Evolutionary conservation across 2,113 vertebrate genomes (phyloP), one percentile per base, ranked within the genome.

Genomic region (Oreochromis niloticus): DNA sequence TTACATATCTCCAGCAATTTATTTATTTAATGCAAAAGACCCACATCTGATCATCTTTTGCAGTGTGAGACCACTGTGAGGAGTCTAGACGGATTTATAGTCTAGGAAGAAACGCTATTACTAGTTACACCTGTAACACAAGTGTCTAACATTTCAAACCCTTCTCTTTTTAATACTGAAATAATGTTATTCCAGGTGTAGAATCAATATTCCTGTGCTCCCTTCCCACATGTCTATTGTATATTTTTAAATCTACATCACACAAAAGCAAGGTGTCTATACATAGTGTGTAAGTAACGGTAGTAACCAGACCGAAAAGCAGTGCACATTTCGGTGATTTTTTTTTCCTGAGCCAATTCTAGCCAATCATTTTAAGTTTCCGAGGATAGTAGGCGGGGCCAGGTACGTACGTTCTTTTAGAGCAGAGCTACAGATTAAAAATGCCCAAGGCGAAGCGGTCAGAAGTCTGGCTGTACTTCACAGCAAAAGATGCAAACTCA

Each of bases 91-190:
- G 2, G 61, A 83, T 78, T 68, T 89, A 75, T 79, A 66, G 85
- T 86, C 36, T 41, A 81, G 68, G 22, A 32, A 87, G 68, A 86
- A 93, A 91, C 85, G 50, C 61, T 88, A 63, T 86, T 89, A 61
- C 5, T 61, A 34, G 30, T 4, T 61, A 14, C 43, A 30, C 52
- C 61, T 36, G 82, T 56, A 75, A 57, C 46, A 34, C 30, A 46
- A 59, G 8, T 22, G n/a, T 41, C 32, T 75, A 32, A 19, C 56
- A 75, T 75, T 75, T 48, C 7, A 6, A 27, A 78, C 55, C 22
- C 66, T 34, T 4, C 43, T 73, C 22, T 19, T 22, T 19, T 43
- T 34, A 82, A 73, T 17, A 79, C 14, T 48, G 36, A 16, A 79
- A 85, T 16, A 79, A 71, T 83, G 17, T 9, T 73, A 17, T 39